Percentiles rank a stretch among this genome's conserved stretches.
Evolutionary conservation across 2,113 vertebrate genomes (phyloP).

Genomic region (Stictonetta naevosa): DNA sequence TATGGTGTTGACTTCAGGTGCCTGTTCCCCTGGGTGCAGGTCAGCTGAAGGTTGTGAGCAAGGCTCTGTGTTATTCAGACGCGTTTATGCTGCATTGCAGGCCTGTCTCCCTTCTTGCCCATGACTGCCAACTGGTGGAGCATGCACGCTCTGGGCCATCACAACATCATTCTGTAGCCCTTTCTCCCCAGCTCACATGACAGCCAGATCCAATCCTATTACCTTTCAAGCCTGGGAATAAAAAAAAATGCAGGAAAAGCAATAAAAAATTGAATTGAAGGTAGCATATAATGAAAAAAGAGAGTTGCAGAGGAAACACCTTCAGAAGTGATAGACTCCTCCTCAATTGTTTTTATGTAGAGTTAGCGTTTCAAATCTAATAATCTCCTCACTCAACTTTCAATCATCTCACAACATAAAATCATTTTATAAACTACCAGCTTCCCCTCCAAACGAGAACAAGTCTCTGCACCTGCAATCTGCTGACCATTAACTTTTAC

Average conservation of each 20-base stretch:
- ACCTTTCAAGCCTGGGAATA: not conserved
- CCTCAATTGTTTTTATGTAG: not conserved
- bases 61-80: not conserved
- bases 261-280: not conserved
- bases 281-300: not conserved
- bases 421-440: not conserved
- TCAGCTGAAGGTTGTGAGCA: not conserved
- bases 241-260: not conserved
- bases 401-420: conserved; percentile 25
- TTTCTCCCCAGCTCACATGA: not conserved
- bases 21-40: not conserved
- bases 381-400: not conserved
- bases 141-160: not conserved
- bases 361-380: not conserved
- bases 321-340: not conserved
- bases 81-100: not conserved
- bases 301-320: not conserved
- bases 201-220: not conserved
- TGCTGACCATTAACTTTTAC: not conserved
- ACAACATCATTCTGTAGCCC: not conserved
- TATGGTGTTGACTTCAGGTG: not conserved
- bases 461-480: not conserved
- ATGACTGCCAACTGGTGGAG: not conserved
- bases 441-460: not conserved
- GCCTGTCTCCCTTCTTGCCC: not conserved